Base-by-base conservation (phyloP, 1,140 invertebrate species). In the Atta colombica region DNA sequence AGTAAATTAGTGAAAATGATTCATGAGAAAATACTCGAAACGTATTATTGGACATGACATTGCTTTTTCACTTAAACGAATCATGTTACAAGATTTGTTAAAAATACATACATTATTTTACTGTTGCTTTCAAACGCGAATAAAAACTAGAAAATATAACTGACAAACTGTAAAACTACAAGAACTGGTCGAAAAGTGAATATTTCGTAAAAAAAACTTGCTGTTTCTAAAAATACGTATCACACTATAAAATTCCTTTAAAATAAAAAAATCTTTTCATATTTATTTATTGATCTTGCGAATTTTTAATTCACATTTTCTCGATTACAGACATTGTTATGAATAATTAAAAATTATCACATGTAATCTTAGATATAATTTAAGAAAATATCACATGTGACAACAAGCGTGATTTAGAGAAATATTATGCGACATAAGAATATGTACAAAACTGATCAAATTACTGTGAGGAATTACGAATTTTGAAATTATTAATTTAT, bases 121-220 rank as follows among this genome's bases (percentile, higher is more conserved):
- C 16, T 39, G 28, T 68, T 69, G 14, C 21, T 18, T 58, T 31
- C 39, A 14, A 66, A 1, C 16, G 10, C 53, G 45, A 72, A 1
- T 49, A 60, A 45, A 81, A 82, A n/a, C 21, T 31, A 35, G 2
- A 60, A 69, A 69, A 80, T 58, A 69, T 25, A 53, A 68, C 14
- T 16, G 28, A 35, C 45, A n/a, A 77, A 77, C n/a, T 60, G 2
- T 6, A 81, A 81, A 51, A 68, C 58, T 39, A 28, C 21, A 31
- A 28, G 35, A 72, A 14, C 25, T 18, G 18, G 1, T 21, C 6
- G 18, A 71, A 71, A 28, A 12, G 5, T 16, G 18, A 14, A 25
- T 60, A 39, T 31, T 55, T 71, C 3, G n/a, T 28, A 18, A 58
- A 60, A 77, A 77, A 78, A 71, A 12, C 8, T 51, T 45, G 21